Conservation (phyloP, 2,888 invertebrate species). For the Lucinisca nassula region DNA sequence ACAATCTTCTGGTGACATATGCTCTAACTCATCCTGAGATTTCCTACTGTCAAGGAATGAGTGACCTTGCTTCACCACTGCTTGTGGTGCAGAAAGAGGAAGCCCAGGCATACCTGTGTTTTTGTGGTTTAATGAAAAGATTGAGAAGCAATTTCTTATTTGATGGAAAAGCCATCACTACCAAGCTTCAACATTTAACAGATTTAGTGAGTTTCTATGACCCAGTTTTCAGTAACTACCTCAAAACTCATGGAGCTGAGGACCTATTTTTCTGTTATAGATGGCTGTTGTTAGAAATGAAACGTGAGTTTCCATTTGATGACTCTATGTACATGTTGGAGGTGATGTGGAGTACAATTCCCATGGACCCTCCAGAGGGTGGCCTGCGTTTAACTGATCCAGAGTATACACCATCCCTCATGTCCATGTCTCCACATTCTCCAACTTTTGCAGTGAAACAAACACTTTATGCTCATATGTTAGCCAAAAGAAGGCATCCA, state of each 20-base stretch:
- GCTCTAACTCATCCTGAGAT: slow-evolving; percentile 98
- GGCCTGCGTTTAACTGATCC: slow-evolving; percentile 77
- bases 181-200: slow-evolving; percentile 96
- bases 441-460: slow-evolving; percentile 82
- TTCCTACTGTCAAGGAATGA: slow-evolving; percentile 99
- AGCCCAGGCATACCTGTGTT: slow-evolving; percentile 98
- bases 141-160: slow-evolving; percentile 96
- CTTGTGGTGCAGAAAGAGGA: slow-evolving; percentile 98
- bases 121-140: slow-evolving; percentile 97
- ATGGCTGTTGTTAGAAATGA: slow-evolving; percentile 98
- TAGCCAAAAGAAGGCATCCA: slow-evolving; percentile 74
- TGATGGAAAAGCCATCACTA: slow-evolving; percentile 97
- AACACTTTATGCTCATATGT: slow-evolving; percentile 82
- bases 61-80: slow-evolving; percentile 97
- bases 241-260: slow-evolving; percentile 96
- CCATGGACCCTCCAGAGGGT: slow-evolving; percentile 89
- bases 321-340: slow-evolving; percentile 98
- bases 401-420: slow-evolving; percentile 76
- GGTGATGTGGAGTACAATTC: slow-evolving; percentile 98
- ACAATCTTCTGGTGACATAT: slow-evolving; percentile 98
- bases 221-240: slow-evolving; percentile 96
- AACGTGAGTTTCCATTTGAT: slow-evolving; percentile 98
- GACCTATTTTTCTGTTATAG: slow-evolving; percentile 98
- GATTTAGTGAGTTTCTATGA: slow-evolving; percentile 97
- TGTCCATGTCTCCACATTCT: slow-evolving; percentile 80